A percentile compares a stretch with the other conserved stretches of the same genome.
These are phyloP conservation scores for Lethrus apterus DNA, from an alignment of 1,140 invertebrate genomes.

Conservation along the genomic window DNA sequence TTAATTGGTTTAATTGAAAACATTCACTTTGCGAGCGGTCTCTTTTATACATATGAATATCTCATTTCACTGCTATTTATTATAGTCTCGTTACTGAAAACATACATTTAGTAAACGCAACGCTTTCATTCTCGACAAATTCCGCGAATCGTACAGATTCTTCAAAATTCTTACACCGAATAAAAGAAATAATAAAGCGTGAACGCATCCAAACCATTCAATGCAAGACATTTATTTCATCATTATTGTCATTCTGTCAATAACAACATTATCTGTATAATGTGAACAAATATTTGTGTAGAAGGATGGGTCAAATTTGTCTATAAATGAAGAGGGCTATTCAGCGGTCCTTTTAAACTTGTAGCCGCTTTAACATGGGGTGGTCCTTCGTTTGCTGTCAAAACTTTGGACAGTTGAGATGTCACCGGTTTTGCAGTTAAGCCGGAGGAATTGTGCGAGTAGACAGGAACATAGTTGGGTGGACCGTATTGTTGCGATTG, in stretches of 20 bases:
- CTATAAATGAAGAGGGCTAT: constrained; percentile 8
- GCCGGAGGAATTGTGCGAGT: constrained; percentile 1
- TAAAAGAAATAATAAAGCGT: neutral
- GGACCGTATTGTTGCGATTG: no score
- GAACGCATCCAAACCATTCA: neutral
- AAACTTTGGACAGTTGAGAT: constrained; percentile 9
- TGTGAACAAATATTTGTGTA: constrained; percentile 3
- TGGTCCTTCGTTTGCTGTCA: constrained; percentile 13
- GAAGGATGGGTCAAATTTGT: constrained; percentile 8
- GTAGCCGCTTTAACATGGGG: neutral
- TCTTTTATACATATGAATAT: neutral
- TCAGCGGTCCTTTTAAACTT: constrained; percentile 8
- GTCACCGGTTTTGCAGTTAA: constrained; percentile 8
- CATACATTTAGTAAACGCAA: neutral
- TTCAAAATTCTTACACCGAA: neutral
- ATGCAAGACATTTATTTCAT: constrained; percentile 5
- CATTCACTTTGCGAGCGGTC: no score
- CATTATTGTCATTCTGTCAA: constrained; percentile 2
- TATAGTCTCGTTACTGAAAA: neutral
- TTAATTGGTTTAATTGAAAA: no score
- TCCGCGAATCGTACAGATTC: no score
- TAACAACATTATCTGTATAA: constrained; percentile 1
- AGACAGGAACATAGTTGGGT: no score
- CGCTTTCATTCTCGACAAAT: no score
- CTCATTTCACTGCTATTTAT: constrained; percentile 2